Base-by-base conservation (phyloP, 1,140 invertebrate species). In the Wiebesia pumilae region DNA sequence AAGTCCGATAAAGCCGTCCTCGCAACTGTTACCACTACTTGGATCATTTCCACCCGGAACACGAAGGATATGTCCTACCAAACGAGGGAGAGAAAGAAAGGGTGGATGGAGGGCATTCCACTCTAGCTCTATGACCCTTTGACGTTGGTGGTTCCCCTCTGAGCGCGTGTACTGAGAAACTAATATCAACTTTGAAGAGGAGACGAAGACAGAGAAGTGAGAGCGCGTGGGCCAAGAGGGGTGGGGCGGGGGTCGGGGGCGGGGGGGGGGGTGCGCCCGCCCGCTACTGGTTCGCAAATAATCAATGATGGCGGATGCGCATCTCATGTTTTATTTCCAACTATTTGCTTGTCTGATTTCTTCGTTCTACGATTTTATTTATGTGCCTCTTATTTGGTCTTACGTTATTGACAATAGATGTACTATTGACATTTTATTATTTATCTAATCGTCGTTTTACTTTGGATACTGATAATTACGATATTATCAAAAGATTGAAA, bases 41-140 rank as follows among this genome's bases (percentile, higher is more conserved):
- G 77, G 77, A 40, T 83, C 81, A 73, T 83, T 83, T 83, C 81
- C 81, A 83, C 81, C 67, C 81, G 67, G 67, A 83, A 73, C 81
- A 71, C 81, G 81, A 84, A 83, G 33, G 58, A 83, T 43, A 73
- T 69, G n/a, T 69, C 38, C 40, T 33, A 16, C 77, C 33, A 12
- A 38, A n/a, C 30, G 30, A 35, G 47, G 40, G 73, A 75, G 24
- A 30, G 40, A 47, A 75, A 75, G 38, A 47, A 16, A 47, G 3
- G 73, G 73, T 7, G 3, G 40, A 14, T 47, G 40, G 73, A 75
- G 80, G 62, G 62, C 35, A 81, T 67, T 69, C 58, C 40, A 40
- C 40, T 47, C 9, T 27, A 4, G 62, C 62, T 58, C 33, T 40
- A 30, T 81, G 58, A 81, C 79, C 80, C 62, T 81, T 65, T 81